These are phyloP conservation scores for Calvadosia cruxmelitensis DNA, from an alignment of 30 jellyfish, hydroid and myxozoan genomes.

Conservation along the genomic window DNA sequence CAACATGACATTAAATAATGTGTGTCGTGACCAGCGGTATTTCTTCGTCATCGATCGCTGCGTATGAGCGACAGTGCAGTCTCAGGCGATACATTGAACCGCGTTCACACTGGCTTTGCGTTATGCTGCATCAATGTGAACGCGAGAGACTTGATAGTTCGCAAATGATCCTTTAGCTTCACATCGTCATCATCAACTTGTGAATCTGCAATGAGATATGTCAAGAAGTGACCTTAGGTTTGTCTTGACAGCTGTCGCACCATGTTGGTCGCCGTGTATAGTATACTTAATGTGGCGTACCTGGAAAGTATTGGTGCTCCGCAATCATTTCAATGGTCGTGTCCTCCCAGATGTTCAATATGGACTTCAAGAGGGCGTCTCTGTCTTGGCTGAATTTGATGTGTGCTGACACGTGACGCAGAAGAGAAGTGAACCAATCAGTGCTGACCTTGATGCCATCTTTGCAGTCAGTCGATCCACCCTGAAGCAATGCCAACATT, in stretches of 20 bases:
- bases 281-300: too few species aligned
- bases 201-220: neutral
- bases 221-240: too few species aligned
- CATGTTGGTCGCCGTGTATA: too few species aligned
- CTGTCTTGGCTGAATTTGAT: slow-evolving; percentile 27
- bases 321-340: slow-evolving; percentile 39
- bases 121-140: neutral
- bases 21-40: too few species aligned
- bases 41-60: too few species aligned
- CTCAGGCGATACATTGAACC: too few species aligned
- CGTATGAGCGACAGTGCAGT: too few species aligned
- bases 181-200: neutral
- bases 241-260: too few species aligned
- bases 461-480: slow-evolving; percentile 25
- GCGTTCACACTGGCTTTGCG: too few species aligned
- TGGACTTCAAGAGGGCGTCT: slow-evolving; percentile 23
- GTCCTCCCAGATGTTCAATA: slow-evolving; percentile 65
- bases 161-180: neutral
- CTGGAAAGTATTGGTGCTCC: slow-evolving; percentile 11
- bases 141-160: neutral
- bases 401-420: slow-evolving; percentile 41
- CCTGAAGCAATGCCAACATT: slow-evolving; percentile 18
- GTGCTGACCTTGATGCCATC: slow-evolving; percentile 27
- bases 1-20: too few species aligned
- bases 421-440: slow-evolving; percentile 49